Evolutionary conservation across 2,888 invertebrate genomes (phyloP).

Genomic region (Ectemnius continuus): DNA sequence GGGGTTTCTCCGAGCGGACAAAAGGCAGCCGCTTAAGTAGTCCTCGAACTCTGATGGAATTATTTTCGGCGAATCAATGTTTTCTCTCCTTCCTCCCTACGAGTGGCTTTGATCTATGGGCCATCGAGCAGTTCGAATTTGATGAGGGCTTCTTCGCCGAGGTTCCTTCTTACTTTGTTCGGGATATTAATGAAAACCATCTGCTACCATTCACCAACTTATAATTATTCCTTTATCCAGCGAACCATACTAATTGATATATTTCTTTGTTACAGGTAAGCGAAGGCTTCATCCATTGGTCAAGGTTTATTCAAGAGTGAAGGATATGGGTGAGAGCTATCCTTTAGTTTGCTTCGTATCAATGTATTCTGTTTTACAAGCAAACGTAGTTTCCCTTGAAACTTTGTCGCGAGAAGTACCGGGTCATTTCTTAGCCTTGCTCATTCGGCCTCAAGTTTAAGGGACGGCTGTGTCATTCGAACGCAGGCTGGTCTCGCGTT

Average conservation of each 20-base stretch:
- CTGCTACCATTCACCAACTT: background rate
- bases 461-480: no score
- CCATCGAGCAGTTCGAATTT: background rate
- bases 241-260: constrained; percentile 14
- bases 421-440: no score
- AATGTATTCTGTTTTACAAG: no score
- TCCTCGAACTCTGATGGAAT: constrained; percentile 18
- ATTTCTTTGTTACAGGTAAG: constrained; percentile 42
- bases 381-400: no score
- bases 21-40: constrained; percentile 24
- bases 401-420: no score
- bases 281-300: background rate
- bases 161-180: no score
- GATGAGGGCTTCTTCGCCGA: no score
- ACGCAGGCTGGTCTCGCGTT: no score
- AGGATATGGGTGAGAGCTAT: no score
- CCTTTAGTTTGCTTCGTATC: no score
- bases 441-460: no score
- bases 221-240: background rate
- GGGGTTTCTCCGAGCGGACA: constrained; percentile 24
- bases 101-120: constrained; percentile 1
- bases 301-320: constrained; percentile 27
- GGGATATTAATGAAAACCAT: background rate
- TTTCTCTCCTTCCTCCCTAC: constrained; percentile 6
- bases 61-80: constrained; percentile 19